Percentiles rank a stretch among this genome's conserved stretches.
Conservation (phyloP, 1,140 invertebrate genomes). For the Dufourea novaeangliae region DNA sequence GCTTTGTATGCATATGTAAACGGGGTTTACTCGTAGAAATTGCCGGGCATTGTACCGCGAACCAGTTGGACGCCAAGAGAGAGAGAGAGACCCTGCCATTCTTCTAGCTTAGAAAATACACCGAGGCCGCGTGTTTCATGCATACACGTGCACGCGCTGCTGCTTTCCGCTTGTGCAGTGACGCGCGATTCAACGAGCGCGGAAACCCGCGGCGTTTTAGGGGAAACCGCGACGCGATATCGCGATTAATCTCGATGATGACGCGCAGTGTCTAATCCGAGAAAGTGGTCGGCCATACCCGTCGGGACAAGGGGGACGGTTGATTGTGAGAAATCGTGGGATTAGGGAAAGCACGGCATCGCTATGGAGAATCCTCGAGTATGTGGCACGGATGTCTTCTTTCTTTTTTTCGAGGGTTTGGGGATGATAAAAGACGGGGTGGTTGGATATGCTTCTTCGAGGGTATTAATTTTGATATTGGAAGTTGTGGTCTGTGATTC, state of each 20-base stretch:
- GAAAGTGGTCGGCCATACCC: constrained; percentile 41
- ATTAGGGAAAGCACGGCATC: constrained; percentile 33
- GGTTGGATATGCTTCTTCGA: not conserved
- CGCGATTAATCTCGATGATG: constrained; percentile 53
- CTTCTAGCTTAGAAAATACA: constrained; percentile 64
- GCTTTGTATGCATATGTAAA: constrained; percentile 76
- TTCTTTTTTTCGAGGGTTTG: constrained; percentile 9
- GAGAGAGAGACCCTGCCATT: constrained; percentile 58
- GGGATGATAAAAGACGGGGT: not conserved
- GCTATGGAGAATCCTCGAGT: not conserved
- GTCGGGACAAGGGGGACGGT: constrained; percentile 14
- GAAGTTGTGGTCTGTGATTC: not conserved
- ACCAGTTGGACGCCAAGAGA: constrained; percentile 16
- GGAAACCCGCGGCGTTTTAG: constrained; percentile 35
- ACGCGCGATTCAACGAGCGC: not conserved
- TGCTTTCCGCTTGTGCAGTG: not conserved
- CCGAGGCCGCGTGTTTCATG: constrained; percentile 56
- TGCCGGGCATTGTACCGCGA: constrained; percentile 65
- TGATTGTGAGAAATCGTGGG: constrained; percentile 59
- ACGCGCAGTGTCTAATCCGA: constrained; percentile 48
- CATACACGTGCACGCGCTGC: constrained; percentile 47
- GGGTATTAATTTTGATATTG: constrained; percentile 5
- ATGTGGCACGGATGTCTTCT: constrained; percentile 19
- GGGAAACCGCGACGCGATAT: constrained; percentile 43
- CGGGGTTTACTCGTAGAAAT: constrained; percentile 72